A percentile compares a stretch with the other conserved stretches of the same genome.
Evolutionary conservation across 2,797 vertebrate species (phyloP).

Genomic region (Mus spretus): DNA sequence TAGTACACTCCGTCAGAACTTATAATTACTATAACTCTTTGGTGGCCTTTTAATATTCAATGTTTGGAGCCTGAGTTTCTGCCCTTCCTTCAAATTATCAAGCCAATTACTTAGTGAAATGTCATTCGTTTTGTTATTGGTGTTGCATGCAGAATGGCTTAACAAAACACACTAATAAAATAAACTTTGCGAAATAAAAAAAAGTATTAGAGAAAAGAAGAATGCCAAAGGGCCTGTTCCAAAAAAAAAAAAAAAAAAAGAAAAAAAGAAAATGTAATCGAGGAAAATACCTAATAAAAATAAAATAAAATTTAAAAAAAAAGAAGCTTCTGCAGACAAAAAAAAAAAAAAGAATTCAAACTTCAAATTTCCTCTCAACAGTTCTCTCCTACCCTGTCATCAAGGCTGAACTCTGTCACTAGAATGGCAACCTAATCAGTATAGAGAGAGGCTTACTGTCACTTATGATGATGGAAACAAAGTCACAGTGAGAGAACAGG

Average conservation of each 20-base stretch:
- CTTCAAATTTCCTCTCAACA: not conserved
- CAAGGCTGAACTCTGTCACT: not conserved
- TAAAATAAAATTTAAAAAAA: no score
- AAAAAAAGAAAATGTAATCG: no score
- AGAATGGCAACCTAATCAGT: not conserved
- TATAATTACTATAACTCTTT: not conserved
- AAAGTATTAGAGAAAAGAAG: slow-evolving; percentile 66
- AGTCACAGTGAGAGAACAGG: not conserved
- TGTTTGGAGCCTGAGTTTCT: not conserved
- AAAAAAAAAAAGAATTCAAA: not conserved
- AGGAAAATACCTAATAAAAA: no score
- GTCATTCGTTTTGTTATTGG: not conserved
- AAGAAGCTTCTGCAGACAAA: no score
- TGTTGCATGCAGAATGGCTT: not conserved
- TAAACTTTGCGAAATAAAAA: slow-evolving; percentile 29
- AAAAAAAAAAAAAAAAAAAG: no score
- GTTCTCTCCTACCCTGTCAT: not conserved
- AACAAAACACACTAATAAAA: slow-evolving; percentile 47
- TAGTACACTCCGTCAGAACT: not conserved
- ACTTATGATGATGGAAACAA: not conserved
- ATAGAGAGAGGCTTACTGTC: not conserved
- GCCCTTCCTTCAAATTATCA: not conserved
- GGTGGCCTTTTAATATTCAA: not conserved
- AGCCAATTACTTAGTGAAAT: not conserved
- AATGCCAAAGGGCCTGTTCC: slow-evolving; percentile 71